These are phyloP conservation scores for Chionis minor DNA, from an alignment of 2,113 vertebrate species.

Conservation along the genomic window DNA sequence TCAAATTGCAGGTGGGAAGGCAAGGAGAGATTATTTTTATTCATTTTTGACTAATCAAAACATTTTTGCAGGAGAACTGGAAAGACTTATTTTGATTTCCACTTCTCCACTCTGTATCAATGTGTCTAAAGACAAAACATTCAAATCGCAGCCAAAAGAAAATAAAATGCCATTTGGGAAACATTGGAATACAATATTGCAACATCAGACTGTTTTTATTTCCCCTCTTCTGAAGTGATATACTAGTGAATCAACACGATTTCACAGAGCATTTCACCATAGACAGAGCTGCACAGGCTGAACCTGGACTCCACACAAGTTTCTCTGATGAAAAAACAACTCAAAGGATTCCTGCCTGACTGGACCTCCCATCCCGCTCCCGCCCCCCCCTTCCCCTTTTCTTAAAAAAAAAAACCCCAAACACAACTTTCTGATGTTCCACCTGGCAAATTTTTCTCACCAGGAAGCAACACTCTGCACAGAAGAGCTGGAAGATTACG, in stretches of 20 bases:
- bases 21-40: background rate
- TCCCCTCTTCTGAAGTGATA: background rate
- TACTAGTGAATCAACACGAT: background rate
- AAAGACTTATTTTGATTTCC: background rate
- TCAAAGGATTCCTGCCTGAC: background rate
- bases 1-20: background rate
- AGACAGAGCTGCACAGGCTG: background rate
- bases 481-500: background rate
- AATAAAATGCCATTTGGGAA: background rate
- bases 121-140: conserved; percentile 9
- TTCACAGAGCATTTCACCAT: background rate
- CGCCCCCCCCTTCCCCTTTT: background rate
- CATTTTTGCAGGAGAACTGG: background rate
- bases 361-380: too few species aligned
- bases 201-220: background rate
- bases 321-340: background rate
- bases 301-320: background rate
- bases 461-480: background rate
- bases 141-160: conserved; percentile 9
- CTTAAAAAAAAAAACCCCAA: background rate
- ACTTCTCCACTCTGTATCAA: background rate
- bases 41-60: conserved; percentile 9
- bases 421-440: background rate
- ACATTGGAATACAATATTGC: background rate
- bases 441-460: background rate